Evolutionary conservation across 64 coral and sea anemone species (phyloP).

Genomic region (Montipora efflorescens): DNA sequence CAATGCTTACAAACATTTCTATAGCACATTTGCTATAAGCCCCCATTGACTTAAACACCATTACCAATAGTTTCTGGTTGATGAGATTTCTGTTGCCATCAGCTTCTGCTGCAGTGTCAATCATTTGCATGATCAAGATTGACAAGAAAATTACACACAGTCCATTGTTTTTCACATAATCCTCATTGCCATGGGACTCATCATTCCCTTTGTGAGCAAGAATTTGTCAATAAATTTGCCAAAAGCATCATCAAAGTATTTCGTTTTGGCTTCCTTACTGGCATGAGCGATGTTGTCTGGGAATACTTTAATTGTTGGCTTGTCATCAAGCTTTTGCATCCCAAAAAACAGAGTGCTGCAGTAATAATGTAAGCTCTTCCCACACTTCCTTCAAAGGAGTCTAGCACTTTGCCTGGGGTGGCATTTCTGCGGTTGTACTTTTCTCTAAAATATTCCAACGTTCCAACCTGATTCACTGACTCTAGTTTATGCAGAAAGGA

Average conservation of each 20-base stretch:
- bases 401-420: constrained; percentile 66
- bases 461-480: constrained; percentile 69
- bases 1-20: no score
- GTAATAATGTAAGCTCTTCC: constrained; percentile 63
- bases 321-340: constrained; percentile 31
- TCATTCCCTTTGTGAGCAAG: not conserved
- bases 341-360: constrained; percentile 61
- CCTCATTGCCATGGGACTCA: no score
- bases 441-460: constrained; percentile 78
- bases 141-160: no score
- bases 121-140: no score
- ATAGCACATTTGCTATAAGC: no score
- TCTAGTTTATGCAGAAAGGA: constrained; percentile 79
- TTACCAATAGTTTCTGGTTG: no score
- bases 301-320: constrained; percentile 27
- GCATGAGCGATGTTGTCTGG: constrained; percentile 30
- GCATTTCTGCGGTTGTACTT: constrained; percentile 64
- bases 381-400: constrained; percentile 69
- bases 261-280: not conserved
- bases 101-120: no score
- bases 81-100: no score
- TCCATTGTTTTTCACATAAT: no score
- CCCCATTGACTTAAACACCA: no score
- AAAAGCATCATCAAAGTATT: no score
- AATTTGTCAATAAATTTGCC: no score